Percentiles rank a stretch among this genome's conserved stretches.
phyloP scores from a whole-genome alignment of 2,113 vertebrate species.

The Clupea harengus region DNA sequence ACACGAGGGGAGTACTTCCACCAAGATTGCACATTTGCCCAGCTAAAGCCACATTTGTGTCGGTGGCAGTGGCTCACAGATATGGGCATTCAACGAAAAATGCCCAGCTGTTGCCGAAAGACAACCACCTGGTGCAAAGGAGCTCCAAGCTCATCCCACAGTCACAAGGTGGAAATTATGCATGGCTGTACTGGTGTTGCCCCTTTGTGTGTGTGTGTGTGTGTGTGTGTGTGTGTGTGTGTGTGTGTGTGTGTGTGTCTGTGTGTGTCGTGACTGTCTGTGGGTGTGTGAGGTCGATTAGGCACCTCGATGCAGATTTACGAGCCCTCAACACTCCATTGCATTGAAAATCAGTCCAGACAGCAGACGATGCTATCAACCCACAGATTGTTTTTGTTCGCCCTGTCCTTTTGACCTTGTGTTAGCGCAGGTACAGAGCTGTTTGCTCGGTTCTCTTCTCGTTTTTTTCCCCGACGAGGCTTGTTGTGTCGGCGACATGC shows the following conservation, averaged over 20 bases:
- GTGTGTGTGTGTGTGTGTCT: neutral
- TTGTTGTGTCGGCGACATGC: conserved; percentile 52
- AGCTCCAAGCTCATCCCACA: neutral
- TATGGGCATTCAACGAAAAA: neutral
- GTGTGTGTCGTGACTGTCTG: neutral
- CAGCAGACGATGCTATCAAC: conserved; percentile 9
- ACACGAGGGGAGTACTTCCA: neutral
- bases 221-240: neutral
- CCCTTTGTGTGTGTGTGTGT: neutral
- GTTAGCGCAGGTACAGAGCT: neutral
- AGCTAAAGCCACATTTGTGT: neutral
- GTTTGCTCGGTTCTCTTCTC: conserved; percentile 16
- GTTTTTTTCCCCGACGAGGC: conserved; percentile 29
- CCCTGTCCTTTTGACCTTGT: conserved; percentile 36
- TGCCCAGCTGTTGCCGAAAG: neutral
- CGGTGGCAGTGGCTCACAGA: neutral
- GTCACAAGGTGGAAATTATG: neutral
- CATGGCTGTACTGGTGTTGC: neutral
- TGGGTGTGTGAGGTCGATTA: neutral
- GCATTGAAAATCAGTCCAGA: conserved; percentile 15
- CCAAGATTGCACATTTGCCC: neutral
- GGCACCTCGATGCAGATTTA: conserved; percentile 20
- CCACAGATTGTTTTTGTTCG: neutral
- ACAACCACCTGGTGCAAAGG: conserved; percentile 1
- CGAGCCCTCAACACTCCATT: conserved; percentile 31